Base-by-base conservation (phyloP, 2,888 invertebrate genomes). In the Eulithis prunata region DNA sequence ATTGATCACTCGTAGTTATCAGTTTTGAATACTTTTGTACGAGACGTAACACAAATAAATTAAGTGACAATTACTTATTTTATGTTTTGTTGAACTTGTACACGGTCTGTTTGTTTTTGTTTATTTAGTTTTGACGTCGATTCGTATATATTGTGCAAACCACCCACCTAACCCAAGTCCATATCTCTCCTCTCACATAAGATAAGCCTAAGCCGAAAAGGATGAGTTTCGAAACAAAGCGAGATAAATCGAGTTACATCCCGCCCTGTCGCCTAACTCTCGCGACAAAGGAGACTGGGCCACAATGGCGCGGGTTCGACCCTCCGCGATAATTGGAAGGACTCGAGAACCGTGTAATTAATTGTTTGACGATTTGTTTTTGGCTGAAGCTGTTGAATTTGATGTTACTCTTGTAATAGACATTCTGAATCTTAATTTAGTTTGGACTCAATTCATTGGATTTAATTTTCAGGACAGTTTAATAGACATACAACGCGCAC, bases 361-460 rank as follows among this genome's bases (percentile, higher is more conserved):
- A 72, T 70, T 70, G 70, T 70, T 69, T 68, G 61, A 62, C 62
- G 65, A 66, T 69, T 65, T 68, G 70, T 66, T 68, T 63, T 61
- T 61, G 57, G 68, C 53, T 46, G 21, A 45, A 62, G 58, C 51
- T 52, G 62, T 58, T 59, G 45, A 64, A 55, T 49, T 52, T 46
- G 51, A 60, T 60, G 46, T 57, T 54, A 41, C 41, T 12, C 46
- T 53, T 57, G 32, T n/a, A 7, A 8, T 46, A 21, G 14, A 38
- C 46, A 41, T 41, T 58, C 13, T 10, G 28, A 66, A 58, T 62
- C 36, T 62, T 58, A 58, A 55, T 62, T 55, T 14, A 58, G 45
- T 58, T 62, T 54, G 46, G 13, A 32, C 46, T 13, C 36, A 65
- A 47, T 36, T 60, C 59, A 66, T 66, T 66, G 47, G 59, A 62